Evolutionary conservation across 2,888 invertebrate genomes (phyloP).

Genomic region (Dusona sp.): DNA sequence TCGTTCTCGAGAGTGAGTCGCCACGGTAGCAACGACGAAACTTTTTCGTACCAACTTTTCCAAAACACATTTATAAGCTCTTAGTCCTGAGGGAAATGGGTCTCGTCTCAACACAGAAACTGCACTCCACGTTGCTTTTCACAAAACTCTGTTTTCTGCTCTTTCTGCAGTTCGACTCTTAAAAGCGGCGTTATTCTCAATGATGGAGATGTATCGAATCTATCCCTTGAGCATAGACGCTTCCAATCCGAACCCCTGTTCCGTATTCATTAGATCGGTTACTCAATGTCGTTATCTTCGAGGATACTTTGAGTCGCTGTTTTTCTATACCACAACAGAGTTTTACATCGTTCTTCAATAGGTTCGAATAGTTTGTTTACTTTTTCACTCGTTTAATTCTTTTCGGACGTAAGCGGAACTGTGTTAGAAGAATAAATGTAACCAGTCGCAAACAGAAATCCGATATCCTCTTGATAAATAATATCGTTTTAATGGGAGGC

Average conservation of each 20-base stretch:
- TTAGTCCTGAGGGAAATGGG: slow-evolving; percentile 46
- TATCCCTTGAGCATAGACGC: slow-evolving; percentile 9
- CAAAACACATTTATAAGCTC: slow-evolving; percentile 72
- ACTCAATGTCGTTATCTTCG: slow-evolving; percentile 4
- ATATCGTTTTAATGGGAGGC: slow-evolving; percentile 3
- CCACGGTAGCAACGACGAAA: slow-evolving; percentile 42
- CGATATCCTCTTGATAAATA: slow-evolving; percentile 63
- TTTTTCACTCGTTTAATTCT: not conserved
- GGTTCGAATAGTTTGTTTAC: not conserved
- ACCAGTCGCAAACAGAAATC: slow-evolving; percentile 17
- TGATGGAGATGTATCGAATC: slow-evolving; percentile 44
- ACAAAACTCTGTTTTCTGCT: slow-evolving; percentile 29
- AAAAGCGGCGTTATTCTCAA: slow-evolving; percentile 49
- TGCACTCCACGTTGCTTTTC: slow-evolving; percentile 18
- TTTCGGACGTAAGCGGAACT: too few species aligned
- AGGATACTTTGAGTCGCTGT: not conserved
- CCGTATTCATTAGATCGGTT: slow-evolving; percentile 17
- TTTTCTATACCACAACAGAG: not conserved
- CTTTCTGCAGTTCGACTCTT: slow-evolving; percentile 28
- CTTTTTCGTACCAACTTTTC: slow-evolving; percentile 66
- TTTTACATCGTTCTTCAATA: not conserved
- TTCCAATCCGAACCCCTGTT: not conserved
- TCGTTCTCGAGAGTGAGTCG: slow-evolving; percentile 52
- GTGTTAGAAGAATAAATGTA: not conserved
- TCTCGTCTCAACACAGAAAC: slow-evolving; percentile 37